Evolutionary conservation across 2,888 invertebrate genomes (phyloP).

Genomic region (Amorpha juglandis): DNA sequence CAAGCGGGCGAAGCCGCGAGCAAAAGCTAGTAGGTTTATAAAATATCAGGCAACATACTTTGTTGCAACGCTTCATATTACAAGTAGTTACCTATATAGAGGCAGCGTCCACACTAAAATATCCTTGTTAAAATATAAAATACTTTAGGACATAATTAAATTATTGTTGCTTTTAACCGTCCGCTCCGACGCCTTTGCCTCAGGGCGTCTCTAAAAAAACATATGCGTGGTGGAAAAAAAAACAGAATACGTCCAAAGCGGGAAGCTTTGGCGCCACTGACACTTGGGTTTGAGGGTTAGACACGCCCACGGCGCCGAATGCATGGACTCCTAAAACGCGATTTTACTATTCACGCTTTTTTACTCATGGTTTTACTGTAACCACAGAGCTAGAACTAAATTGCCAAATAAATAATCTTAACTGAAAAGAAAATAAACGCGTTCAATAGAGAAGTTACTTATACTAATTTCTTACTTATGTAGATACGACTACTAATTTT

Average conservation of each 20-base stretch:
- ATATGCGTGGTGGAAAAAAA: slow-evolving; percentile 46
- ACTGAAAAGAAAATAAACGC: too few relatives aligned
- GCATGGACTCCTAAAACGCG: slow-evolving; percentile 6
- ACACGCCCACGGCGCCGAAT: slow-evolving; percentile 72
- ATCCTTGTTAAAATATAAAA: slow-evolving; percentile 29
- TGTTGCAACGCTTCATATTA: too few relatives aligned
- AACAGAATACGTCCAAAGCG: slow-evolving; percentile 61
- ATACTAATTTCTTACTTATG: too few relatives aligned
- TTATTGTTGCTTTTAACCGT: slow-evolving; percentile 26
- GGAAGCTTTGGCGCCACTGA: slow-evolving; percentile 77
- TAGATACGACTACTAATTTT: too few relatives aligned
- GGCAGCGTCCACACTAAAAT: slow-evolving; percentile 1
- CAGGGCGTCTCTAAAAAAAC: slow-evolving; percentile 58
- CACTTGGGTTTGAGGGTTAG: slow-evolving; percentile 54
- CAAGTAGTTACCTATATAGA: neutral
- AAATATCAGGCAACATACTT: too few relatives aligned
- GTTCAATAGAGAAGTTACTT: too few relatives aligned
- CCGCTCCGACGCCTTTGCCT: slow-evolving; percentile 64
- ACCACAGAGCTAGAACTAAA: too few relatives aligned
- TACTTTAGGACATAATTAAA: slow-evolving; percentile 33
- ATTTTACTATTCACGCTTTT: neutral
- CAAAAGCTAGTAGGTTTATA: too few relatives aligned
- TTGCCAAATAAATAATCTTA: too few relatives aligned
- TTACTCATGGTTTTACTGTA: neutral
- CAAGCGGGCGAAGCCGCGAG: too few relatives aligned